phyloP scores from a whole-genome alignment of 2,888 invertebrate species.

The Mesodorylaimus sp. region DNA sequence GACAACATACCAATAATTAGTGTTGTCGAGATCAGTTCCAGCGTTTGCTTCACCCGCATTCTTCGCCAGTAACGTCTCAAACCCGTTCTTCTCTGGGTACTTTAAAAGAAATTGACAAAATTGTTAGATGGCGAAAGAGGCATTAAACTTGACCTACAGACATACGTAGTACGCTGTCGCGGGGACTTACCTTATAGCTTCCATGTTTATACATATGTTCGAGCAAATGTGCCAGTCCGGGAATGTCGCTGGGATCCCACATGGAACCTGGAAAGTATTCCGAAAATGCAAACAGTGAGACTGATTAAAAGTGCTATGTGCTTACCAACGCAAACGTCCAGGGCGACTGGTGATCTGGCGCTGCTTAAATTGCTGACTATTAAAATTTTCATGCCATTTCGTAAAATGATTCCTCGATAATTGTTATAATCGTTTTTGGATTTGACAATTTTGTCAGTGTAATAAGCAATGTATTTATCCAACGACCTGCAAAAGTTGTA shows the following conservation, averaged over 20 bases:
- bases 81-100: conserved; percentile 65
- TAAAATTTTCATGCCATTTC: conserved; percentile 68
- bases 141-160: not conserved
- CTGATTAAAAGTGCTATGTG: too few relatives aligned
- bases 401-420: conserved; percentile 64
- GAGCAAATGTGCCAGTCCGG: conserved; percentile 89
- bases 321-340: conserved; percentile 70
- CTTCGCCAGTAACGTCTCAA: conserved; percentile 59
- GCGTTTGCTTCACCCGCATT: conserved; percentile 87
- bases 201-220: conserved; percentile 98
- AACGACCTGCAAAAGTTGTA: too few relatives aligned
- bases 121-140: not conserved
- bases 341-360: conserved; percentile 67
- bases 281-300: not conserved
- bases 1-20: conserved; percentile 81
- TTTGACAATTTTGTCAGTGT: not conserved
- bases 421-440: conserved; percentile 52
- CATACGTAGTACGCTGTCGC: not conserved
- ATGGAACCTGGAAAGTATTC: conserved; percentile 7
- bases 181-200: conserved; percentile 48
- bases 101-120: conserved; percentile 20
- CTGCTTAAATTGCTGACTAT: conserved; percentile 73
- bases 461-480: too few relatives aligned
- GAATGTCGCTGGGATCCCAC: conserved; percentile 61
- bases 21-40: conserved; percentile 69